A percentile compares a stretch with the other conserved stretches of the same genome.
phyloP scores from a whole-genome alignment of 35 echinoderm and acorn worm species.

The Ptychodera flava region DNA sequence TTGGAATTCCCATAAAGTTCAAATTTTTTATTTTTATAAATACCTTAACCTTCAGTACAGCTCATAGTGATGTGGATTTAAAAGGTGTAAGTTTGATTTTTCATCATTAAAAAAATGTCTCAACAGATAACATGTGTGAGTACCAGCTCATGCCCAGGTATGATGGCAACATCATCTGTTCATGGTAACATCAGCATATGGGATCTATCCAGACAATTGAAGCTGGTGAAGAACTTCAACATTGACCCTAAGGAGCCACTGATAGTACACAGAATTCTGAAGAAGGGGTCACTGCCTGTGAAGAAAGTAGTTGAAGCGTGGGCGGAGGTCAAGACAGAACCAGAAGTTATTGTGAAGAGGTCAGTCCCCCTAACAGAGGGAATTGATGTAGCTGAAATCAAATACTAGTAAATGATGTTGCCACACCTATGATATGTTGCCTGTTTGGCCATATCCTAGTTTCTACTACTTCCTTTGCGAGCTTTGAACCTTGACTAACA shows the following conservation, averaged over 20 bases:
- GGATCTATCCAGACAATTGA: constrained; percentile 89
- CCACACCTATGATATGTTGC: no score
- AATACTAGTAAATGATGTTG: no score
- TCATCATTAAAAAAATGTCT: no score
- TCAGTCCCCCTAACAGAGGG: not conserved
- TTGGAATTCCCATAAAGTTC: no score
- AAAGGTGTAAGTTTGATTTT: no score
- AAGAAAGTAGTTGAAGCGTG: not conserved
- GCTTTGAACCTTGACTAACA: no score
- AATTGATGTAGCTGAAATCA: no score
- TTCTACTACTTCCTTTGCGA: no score
- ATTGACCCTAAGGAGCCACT: not conserved
- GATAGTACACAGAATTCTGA: not conserved
- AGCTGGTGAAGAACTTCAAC: constrained; percentile 37
- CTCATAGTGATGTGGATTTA: no score
- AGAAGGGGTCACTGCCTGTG: not conserved
- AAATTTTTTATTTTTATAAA: no score
- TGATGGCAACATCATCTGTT: constrained; percentile 72
- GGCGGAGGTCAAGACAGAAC: not conserved
- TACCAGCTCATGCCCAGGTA: constrained; percentile 35
- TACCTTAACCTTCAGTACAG: no score
- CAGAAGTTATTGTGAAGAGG: not conserved
- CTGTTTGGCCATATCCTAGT: no score
- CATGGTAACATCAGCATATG: constrained; percentile 88
- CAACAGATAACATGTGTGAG: constrained; percentile 92